These are phyloP conservation scores for Osmerus mordax DNA, from an alignment of 2,113 vertebrate species.

Conservation along the genomic window DNA sequence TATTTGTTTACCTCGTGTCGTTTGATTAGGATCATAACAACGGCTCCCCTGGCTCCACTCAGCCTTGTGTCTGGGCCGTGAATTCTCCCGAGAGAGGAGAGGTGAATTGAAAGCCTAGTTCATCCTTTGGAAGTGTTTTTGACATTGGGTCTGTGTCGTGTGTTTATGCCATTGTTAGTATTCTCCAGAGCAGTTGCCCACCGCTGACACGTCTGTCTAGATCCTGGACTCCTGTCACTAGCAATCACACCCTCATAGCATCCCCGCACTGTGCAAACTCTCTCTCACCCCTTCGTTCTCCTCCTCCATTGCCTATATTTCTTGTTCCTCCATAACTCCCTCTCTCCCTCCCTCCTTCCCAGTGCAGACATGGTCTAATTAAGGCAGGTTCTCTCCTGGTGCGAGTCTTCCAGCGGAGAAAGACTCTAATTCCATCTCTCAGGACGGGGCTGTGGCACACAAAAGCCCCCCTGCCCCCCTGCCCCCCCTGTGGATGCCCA, in stretches of 20 bases:
- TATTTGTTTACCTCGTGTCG: constrained; percentile 60
- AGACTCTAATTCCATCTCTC: constrained; percentile 74
- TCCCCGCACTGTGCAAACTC: constrained; percentile 30
- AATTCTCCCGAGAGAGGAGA: constrained; percentile 25
- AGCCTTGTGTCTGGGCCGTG: constrained; percentile 14
- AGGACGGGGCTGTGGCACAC: constrained; percentile 68
- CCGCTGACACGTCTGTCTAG: constrained; percentile 44
- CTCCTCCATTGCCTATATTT: neutral
- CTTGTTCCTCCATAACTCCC: neutral
- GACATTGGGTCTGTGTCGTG: constrained; percentile 10
- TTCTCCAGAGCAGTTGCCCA: constrained; percentile 25
- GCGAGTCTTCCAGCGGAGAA: constrained; percentile 68
- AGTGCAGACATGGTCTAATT: constrained; percentile 58
- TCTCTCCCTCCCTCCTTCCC: constrained; percentile 4
- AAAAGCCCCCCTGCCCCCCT: constrained; percentile 55
- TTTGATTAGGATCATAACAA: constrained; percentile 49
- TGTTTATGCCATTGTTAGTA: constrained; percentile 14
- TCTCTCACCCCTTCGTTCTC: neutral
- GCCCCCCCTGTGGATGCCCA: constrained; percentile 55
- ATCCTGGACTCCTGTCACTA: constrained; percentile 31
- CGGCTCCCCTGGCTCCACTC: constrained; percentile 18
- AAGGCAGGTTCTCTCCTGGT: constrained; percentile 60
- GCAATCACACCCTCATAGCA: constrained; percentile 42
- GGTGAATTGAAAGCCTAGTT: constrained; percentile 29
- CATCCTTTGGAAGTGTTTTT: constrained; percentile 8